Conservation (phyloP, 1,140 invertebrate genomes). For the Mylabris phalerata region DNA sequence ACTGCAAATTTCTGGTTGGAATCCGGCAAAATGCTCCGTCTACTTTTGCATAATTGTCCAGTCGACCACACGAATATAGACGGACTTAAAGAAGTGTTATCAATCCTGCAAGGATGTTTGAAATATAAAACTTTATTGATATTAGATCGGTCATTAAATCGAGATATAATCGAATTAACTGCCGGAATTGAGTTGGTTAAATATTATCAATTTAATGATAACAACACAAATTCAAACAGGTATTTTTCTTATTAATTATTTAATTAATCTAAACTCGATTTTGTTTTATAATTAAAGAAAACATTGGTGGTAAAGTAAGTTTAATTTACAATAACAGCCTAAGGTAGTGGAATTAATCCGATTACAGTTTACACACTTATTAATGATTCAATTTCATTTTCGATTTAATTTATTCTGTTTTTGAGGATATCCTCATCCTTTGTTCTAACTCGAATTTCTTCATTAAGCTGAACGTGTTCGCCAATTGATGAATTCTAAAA, state of each 20-base stretch:
- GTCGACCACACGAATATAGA: neutral
- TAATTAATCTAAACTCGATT: too few relatives aligned
- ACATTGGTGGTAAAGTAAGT: too few relatives aligned
- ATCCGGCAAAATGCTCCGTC: slow-evolving; percentile 4
- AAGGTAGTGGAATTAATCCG: too few relatives aligned
- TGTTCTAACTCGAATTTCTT: too few relatives aligned
- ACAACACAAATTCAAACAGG: neutral
- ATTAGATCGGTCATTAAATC: slow-evolving; percentile 20
- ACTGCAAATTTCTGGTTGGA: slow-evolving; percentile 6
- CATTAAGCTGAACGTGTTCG: too few relatives aligned
- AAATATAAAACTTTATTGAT: slow-evolving; percentile 19
- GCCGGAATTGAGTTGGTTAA: slow-evolving; percentile 14
- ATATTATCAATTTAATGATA: slow-evolving; percentile 11
- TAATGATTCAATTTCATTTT: too few relatives aligned
- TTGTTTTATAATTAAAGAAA: too few relatives aligned
- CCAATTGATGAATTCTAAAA: too few relatives aligned
- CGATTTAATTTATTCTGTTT: too few relatives aligned
- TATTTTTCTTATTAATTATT: neutral
- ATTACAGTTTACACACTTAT: too few relatives aligned
- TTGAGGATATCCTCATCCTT: too few relatives aligned
- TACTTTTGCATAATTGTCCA: slow-evolving; percentile 13
- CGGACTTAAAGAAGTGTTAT: slow-evolving; percentile 3
- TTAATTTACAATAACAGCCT: too few relatives aligned
- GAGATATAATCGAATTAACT: slow-evolving; percentile 21
- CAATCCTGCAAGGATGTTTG: slow-evolving; percentile 19